Evolutionary conservation across 1,140 invertebrate genomes (phyloP).

Genomic region (Parapsyche elsis): DNA sequence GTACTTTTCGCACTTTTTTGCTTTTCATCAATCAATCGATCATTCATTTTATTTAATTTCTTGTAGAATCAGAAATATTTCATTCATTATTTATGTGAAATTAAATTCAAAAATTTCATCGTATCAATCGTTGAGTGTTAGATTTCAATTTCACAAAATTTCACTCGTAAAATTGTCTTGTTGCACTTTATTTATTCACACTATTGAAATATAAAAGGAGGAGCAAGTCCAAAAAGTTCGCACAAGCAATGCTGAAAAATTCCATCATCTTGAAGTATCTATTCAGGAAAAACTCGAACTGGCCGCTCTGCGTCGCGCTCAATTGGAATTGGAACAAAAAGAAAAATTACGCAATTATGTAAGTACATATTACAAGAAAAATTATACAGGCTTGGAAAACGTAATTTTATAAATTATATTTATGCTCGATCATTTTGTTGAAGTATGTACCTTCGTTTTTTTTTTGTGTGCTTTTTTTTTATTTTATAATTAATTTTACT

Average conservation of each 20-base stretch:
- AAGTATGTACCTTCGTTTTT: no score
- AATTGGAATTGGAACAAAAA: slow-evolving; percentile 77
- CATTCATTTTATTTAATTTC: no score
- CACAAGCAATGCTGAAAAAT: slow-evolving; percentile 71
- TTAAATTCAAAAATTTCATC: no score
- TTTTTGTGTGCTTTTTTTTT: no score
- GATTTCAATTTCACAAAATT: background rate
- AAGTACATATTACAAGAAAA: slow-evolving; percentile 62
- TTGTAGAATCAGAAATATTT: no score
- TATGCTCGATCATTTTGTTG: no score
- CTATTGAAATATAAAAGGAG: slow-evolving; percentile 67
- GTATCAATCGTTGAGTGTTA: no score
- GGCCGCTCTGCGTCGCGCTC: slow-evolving; percentile 75
- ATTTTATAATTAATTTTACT: no score
- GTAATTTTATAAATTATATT: no score
- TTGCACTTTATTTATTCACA: background rate
- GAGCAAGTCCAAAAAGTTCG: slow-evolving; percentile 78
- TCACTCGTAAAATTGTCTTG: background rate
- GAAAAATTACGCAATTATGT: slow-evolving; percentile 82
- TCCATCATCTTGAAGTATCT: slow-evolving; percentile 73
- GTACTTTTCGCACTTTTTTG: no score
- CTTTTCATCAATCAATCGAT: no score
- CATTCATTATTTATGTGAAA: no score
- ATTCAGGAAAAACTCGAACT: slow-evolving; percentile 80
- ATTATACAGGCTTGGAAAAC: background rate